These are phyloP conservation scores for Onchidella celtica DNA, from an alignment of 2,888 invertebrate genomes.

Conservation along the genomic window DNA sequence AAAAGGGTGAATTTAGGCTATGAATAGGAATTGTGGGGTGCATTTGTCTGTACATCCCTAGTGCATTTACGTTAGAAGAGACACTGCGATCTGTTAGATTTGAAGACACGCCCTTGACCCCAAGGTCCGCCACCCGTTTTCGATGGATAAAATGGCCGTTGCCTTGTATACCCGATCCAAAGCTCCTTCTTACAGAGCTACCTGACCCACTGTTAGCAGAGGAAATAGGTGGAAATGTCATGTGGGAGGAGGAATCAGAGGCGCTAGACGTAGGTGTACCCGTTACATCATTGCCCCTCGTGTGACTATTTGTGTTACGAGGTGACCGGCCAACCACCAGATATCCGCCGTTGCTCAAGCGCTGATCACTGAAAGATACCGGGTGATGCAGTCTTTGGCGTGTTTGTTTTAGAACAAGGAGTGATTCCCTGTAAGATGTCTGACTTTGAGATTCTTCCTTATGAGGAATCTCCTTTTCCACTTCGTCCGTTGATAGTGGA, in stretches of 20 bases:
- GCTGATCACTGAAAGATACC: neutral
- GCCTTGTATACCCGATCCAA: neutral
- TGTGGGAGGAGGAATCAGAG: neutral
- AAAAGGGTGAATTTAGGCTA: neutral
- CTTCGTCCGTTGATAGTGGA: no score
- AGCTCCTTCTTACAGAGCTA: no score
- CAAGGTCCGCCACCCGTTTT: neutral
- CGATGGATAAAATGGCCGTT: neutral
- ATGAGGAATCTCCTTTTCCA: no score
- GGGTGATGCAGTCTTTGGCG: neutral
- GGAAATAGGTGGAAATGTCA: neutral
- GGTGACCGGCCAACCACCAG: neutral
- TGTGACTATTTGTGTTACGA: neutral
- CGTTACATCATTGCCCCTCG: neutral
- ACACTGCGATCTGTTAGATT: neutral
- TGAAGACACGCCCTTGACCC: conserved; percentile 3
- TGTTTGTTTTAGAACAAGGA: neutral
- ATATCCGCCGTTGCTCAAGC: neutral
- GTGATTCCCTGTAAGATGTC: no score
- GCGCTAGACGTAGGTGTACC: neutral
- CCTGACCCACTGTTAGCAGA: neutral
- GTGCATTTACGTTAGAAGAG: neutral
- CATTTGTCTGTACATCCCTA: neutral
- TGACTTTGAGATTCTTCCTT: no score
- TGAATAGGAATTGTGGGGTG: neutral